Evolutionary conservation across 2,113 vertebrate genomes (phyloP), one percentile per base, ranked within the genome.

Genomic region (Cavia porcellus): DNA sequence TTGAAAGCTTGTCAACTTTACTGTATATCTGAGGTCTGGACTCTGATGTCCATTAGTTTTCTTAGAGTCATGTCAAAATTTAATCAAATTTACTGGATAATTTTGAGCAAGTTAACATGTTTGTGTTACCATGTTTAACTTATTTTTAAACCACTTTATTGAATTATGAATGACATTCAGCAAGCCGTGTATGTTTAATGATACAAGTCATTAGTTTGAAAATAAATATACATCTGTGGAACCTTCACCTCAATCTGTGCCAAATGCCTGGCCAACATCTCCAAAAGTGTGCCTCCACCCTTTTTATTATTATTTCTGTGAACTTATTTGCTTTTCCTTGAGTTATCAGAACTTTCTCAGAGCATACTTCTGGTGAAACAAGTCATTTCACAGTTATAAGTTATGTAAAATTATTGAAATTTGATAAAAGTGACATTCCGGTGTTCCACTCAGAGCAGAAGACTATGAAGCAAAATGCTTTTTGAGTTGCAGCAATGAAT

Each of bases 11-110:
- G 11, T 85, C 66, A 83, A 72, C 22, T 79, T 66, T n/a, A 52
- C 50, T 92, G 81, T 32, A 50, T 9, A 84, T 47, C 70, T 81
- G 14, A 88, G 87, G 45, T 38, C 80, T 93, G 35, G 20, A 95
- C 90, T 74, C 30, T 87, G n/a, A 52, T 5, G 10, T 92, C 77
- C 22, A 3, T 90, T 68, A 15, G 42, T 94, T 92, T 92, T 88
- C 90, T 92, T 30, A 19, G n/a, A 80, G 66, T 89, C 32, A 80
- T 35, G 17, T 72, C 79, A 35, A 95, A 97, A 94, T 90, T 85
- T 72, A 90, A 66, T 84, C 47, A 52, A 80, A 79, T 14, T 96
- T 79, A 2, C 61, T 89, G 17, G 8, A 74, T 92, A 83, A 92
- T 55, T 95, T 86, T 80, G 32, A 92, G 38, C 32, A 92, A 93